Percentiles rank a stretch among this genome's conserved stretches.
Evolutionary conservation across 2,888 invertebrate species (phyloP).

Genomic region (Pyrocoelia pectoralis): DNA sequence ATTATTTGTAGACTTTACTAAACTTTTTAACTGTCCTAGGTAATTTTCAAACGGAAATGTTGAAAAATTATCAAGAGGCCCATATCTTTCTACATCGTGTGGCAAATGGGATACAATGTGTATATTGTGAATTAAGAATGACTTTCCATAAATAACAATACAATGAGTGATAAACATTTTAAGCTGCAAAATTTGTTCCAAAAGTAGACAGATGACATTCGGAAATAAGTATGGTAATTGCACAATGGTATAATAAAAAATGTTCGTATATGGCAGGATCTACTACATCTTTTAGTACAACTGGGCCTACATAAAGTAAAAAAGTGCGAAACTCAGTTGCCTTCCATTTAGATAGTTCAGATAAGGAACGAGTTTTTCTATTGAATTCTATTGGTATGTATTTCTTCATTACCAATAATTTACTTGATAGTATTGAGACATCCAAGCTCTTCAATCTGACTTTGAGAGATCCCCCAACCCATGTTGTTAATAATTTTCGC

Average conservation of each 20-base stretch:
- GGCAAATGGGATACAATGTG: slow-evolving; percentile 15
- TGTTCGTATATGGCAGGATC: slow-evolving; percentile 17
- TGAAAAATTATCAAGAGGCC: slow-evolving; percentile 18
- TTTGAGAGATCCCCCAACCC: slow-evolving; percentile 11
- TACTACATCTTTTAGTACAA: neutral
- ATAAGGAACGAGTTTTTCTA: no score
- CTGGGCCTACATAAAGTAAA: neutral
- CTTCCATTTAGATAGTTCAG: neutral
- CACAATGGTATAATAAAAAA: slow-evolving; percentile 29
- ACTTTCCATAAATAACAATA: slow-evolving; percentile 16
- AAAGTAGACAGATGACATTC: slow-evolving; percentile 14
- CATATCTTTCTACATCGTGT: slow-evolving; percentile 16
- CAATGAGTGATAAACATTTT: slow-evolving; percentile 19
- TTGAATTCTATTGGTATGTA: slow-evolving; percentile 23
- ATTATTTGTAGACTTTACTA: slow-evolving; percentile 15
- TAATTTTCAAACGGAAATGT: slow-evolving; percentile 23
- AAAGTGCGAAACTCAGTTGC: neutral
- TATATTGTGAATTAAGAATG: slow-evolving; percentile 21
- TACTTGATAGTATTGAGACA: neutral
- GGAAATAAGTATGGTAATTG: slow-evolving; percentile 22
- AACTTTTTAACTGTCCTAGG: slow-evolving; percentile 11
- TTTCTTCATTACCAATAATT: slow-evolving; percentile 7
- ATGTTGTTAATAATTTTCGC: slow-evolving; percentile 21
- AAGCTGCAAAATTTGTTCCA: slow-evolving; percentile 16
- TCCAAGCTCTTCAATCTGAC: neutral